Evolutionary conservation across 2,888 invertebrate genomes (phyloP).

Genomic region (Opisthograptis luteolata): DNA sequence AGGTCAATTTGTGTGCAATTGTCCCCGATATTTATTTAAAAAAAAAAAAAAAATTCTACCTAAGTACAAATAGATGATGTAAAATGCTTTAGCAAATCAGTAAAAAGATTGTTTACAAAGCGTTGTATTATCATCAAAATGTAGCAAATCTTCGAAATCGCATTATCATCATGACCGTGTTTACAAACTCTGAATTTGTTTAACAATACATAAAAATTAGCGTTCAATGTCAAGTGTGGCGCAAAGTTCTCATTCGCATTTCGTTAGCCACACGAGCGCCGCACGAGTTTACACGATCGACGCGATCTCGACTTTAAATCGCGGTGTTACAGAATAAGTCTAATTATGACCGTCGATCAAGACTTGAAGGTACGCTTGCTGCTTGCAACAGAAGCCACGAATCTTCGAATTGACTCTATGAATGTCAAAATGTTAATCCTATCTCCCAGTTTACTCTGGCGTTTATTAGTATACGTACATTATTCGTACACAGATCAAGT

Average conservation of each 20-base stretch:
- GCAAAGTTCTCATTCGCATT: constrained; percentile 47
- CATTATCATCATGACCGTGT: constrained; percentile 13
- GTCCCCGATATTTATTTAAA: too few relatives aligned
- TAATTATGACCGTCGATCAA: constrained; percentile 38
- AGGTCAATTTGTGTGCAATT: too few relatives aligned
- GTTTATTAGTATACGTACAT: constrained; percentile 34
- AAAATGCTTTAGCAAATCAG: too few relatives aligned
- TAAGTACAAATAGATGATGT: too few relatives aligned
- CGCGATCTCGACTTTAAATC: background rate
- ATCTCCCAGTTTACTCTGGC: constrained; percentile 29
- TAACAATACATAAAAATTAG: constrained; percentile 40
- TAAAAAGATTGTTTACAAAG: background rate
- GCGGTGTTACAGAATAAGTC: constrained; percentile 33
- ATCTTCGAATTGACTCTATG: constrained; percentile 18
- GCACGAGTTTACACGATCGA: constrained; percentile 8
- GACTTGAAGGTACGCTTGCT: constrained; percentile 21
- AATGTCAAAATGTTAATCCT: constrained; percentile 45
- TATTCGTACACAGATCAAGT: constrained; percentile 56
- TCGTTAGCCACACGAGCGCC: constrained; percentile 40
- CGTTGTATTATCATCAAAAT: background rate
- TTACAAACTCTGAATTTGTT: constrained; percentile 34
- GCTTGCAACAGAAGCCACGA: constrained; percentile 1
- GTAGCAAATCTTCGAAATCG: background rate
- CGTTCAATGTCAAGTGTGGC: constrained; percentile 51
- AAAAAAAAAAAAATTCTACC: too few relatives aligned